A percentile compares a stretch with the other conserved stretches of the same genome.
Conservation (phyloP, 2,113 vertebrate genomes). For the Rissa tridactyla region DNA sequence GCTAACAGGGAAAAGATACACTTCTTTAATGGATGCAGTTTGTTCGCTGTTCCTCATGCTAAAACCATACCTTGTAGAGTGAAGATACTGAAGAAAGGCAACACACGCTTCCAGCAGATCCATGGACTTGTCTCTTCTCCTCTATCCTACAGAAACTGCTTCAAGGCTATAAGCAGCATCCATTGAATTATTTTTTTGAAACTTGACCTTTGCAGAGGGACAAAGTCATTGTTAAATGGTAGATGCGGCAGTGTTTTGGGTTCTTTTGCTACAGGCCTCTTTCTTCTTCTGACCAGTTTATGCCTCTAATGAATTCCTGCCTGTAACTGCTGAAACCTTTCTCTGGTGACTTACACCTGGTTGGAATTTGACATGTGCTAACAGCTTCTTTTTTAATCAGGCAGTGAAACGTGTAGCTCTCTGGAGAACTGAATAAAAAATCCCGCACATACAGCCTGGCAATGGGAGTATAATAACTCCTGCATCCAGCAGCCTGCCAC, state of each 20-base stretch:
- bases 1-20: not conserved
- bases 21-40: not conserved
- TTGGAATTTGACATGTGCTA: not conserved
- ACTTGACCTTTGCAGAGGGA: not conserved
- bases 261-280: rapidly evolving
- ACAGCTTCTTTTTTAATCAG: not conserved
- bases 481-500: not conserved
- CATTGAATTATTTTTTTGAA: not conserved
- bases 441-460: not conserved
- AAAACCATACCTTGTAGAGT: not conserved
- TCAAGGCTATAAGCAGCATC: not conserved
- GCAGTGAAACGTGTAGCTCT: not conserved
- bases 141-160: not conserved
- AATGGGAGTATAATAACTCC: not conserved
- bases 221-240: not conserved
- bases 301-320: not conserved
- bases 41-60: not conserved
- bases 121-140: not conserved
- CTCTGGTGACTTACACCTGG: not conserved
- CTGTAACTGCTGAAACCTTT: not conserved
- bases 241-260: rapidly evolving
- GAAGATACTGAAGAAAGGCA: not conserved
- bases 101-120: not conserved
- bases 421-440: not conserved
- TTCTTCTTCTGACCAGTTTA: not conserved